Base-by-base conservation (phyloP, 37 sponge, comb jelly and placozoan genomes). In the Beroe forskalii region DNA sequence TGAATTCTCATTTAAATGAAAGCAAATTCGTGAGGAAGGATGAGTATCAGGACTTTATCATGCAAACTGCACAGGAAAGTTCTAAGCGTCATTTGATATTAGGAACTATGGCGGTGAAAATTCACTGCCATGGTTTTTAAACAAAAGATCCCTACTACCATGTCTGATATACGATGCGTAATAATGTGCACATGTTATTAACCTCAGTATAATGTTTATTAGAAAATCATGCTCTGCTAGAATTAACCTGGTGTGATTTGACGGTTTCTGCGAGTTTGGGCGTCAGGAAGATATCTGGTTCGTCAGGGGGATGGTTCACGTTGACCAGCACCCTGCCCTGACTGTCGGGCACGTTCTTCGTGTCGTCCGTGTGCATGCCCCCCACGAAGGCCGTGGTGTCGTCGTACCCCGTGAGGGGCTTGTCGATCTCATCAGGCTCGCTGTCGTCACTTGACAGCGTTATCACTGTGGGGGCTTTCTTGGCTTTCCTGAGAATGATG, bases 221-320 rank as follows among this genome's bases (percentile, higher is more conserved):
- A n/a, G n/a, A n/a, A n/a, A n/a, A n/a, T n/a, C n/a, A n/a, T n/a
- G n/a, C n/a, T n/a, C n/a, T n/a, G n/a, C n/a, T n/a, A n/a, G n/a
- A n/a, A n/a, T n/a, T n/a, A 24, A 95, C 94, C 92, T 98, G 99
- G 75, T 98, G 99, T 25, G 95, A 93, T 62, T 98, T 96, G 41
- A 92, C 93, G 17, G 80, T 38, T 0, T 64, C 27, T 0, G 93
- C 92, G 27, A 98, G 90, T 41, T 96, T 97, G 44, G 95, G 94
- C 8, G 94, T 92, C n/a, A 96, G 91, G 67, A 86, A 91, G 35
- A 98, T 80, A 72, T 95, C 97, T 0, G 41, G 40, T 62, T 97
- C 97, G 55, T 62, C 75, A 28, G 76, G 44, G 8, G 94, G 75
- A 40, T 97, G 97, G 12, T 91, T 91, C 32, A 92, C 89, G 63